phyloP scores from a whole-genome alignment of 1,140 invertebrate species.

The Metaphire vulgaris region DNA sequence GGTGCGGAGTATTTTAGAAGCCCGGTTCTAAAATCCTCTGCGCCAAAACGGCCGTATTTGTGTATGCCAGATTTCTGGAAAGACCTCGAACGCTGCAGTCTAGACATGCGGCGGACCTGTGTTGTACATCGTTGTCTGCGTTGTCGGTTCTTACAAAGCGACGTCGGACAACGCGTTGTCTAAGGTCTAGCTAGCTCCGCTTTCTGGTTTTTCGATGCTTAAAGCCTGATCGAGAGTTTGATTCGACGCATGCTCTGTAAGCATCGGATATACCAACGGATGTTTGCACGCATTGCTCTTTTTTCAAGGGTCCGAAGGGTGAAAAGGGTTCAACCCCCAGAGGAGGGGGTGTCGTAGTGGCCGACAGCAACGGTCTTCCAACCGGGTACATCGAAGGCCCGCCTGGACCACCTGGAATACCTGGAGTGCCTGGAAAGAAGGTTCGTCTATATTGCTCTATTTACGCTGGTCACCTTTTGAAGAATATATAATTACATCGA shows the following conservation, averaged over 20 bases:
- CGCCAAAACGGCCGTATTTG: background rate
- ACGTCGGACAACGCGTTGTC: too few species aligned
- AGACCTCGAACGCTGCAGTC: background rate
- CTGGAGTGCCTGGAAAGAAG: slow-evolving; percentile 72
- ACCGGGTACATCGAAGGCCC: slow-evolving; percentile 86
- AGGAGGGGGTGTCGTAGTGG: slow-evolving; percentile 75
- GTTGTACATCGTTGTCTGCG: too few species aligned
- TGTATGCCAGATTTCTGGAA: background rate
- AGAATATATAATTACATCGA: background rate
- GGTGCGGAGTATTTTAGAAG: background rate
- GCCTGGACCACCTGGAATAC: slow-evolving; percentile 78
- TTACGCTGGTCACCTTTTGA: background rate
- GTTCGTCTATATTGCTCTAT: slow-evolving; percentile 46
- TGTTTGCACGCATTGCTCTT: too few species aligned
- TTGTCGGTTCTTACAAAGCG: too few species aligned
- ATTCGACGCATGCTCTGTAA: too few species aligned
- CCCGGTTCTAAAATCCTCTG: background rate
- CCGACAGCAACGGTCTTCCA: slow-evolving; percentile 72
- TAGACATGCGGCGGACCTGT: background rate
- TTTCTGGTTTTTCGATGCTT: too few species aligned
- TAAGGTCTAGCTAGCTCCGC: too few species aligned
- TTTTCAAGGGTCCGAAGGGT: slow-evolving; percentile 71
- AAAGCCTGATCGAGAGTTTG: too few species aligned
- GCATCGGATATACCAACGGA: too few species aligned
- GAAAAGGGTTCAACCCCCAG: slow-evolving; percentile 73